Evolutionary conservation across 92 coral and sea anemone genomes (phyloP), one percentile per base, ranked within the genome.

Genomic region (Micromussa lordhowensis): DNA sequence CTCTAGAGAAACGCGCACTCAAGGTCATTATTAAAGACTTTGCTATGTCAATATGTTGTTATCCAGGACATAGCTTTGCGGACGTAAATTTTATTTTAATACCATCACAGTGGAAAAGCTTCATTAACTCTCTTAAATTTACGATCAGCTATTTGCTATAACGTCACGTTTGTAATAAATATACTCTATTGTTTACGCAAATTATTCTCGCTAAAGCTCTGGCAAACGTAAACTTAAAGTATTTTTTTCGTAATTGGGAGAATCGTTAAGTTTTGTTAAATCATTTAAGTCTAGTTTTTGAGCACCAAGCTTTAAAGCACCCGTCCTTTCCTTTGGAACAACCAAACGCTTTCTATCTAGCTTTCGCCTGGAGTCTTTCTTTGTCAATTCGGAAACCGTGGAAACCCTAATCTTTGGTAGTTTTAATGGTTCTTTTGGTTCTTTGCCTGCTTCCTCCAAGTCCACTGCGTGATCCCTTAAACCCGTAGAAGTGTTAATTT

Each of bases 341-440:
- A 24, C 31, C 40, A 87, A 87, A 38, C 11, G 86, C 22, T 71
- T 81, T 55, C 72, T 87, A 34, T 87, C 90, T 17, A 79, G 24
- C n/a, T 80, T 80, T 26, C 89, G 64, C 51, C 76, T 49, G 1
- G 90, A 87, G 24, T 79, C 80, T 49, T 79, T 71, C 69, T 54
- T 69, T 18, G 68, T 69, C 30, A 79, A 19, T 51, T 87, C 85
- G 3, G 85, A 51, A 3, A 87, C 90, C 4, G 90, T 34, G 30
- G 90, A 79, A 16, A 87, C 90, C 18, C 80, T n/a, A 38, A 87
- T 80, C 79, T 58, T 81, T 8, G 90, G 90, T 7, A 87, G 71
- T 74, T 87, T 87, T 19, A 86, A 53, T 19, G 85, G 40, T 16
- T 87, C 85, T 66, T 81, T 71, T 21, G 40, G 21, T 58, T 87